Evolutionary conservation across 2,113 vertebrate genomes (phyloP), one percentile per base, ranked within the genome.

Genomic region (Coregonus clupeaformis): DNA sequence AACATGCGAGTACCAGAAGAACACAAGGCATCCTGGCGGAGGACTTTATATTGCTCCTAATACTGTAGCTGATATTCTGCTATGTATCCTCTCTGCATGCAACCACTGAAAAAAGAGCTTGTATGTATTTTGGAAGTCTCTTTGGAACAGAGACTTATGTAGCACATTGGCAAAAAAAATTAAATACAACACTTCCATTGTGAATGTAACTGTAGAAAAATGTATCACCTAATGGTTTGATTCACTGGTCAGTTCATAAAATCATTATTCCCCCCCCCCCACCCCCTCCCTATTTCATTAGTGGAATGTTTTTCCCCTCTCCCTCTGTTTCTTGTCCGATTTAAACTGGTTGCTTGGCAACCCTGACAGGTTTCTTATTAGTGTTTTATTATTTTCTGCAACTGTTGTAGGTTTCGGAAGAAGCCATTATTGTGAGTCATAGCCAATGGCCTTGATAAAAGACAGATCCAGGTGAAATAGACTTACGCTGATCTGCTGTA

Each of bases 1-100:
- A 70, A 57, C 45, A 64, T 73, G 3, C 59, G 60, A 73, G 64
- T 27, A 71, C 36, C 62, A 77, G 4, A 49, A 25, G 45, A 45
- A 20, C 30, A 6, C 20, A 49, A 49, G 47, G 60, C 27, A n/a
- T 57, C 22, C 45, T 22, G 20, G 24, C 3, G 1, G n/a, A 25
- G 13, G 66, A 30, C 24, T 29, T 69, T 18, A 30, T 64, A 68
- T 22, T 67, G 18, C 47, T 36, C 13, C 47, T n/a, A 24, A 63
- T 36, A 69, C 70, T 32, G 20, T 11, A 25, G 22, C 72, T 68
- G 42, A 77, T 14, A 55, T 30, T 64, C 36, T 64, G 25, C 57
- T 42, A 25, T 69, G 14, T 6, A 1, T 47, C 42, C 20, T 69
- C 29, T 59, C 27, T 42, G 70, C 7, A 62, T 49, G 22, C 24